phyloP scores from a whole-genome alignment of 2,888 invertebrate genomes.

The Clistopyga incitator region DNA sequence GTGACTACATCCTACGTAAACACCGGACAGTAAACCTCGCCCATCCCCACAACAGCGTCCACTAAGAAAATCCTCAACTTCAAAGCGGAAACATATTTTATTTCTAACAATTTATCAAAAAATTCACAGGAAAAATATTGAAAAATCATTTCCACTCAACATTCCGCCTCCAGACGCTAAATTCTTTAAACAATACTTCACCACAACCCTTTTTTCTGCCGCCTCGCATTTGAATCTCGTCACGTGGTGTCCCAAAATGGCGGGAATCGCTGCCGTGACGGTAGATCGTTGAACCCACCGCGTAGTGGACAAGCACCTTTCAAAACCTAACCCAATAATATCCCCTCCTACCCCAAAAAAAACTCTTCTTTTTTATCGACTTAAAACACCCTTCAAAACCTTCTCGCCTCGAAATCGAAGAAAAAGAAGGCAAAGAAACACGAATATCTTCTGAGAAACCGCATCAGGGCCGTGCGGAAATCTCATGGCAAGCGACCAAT shows the following conservation, averaged over 20 bases:
- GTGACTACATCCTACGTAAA: slow-evolving; percentile 4
- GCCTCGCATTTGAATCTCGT: slow-evolving; percentile 65
- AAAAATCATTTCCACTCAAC: background rate
- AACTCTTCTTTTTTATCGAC: background rate
- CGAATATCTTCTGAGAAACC: background rate
- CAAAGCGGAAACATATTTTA: background rate
- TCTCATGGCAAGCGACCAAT: slow-evolving; percentile 43
- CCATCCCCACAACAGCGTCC: background rate
- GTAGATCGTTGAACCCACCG: slow-evolving; percentile 79
- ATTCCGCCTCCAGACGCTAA: background rate
- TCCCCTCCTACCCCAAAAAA: slow-evolving; percentile 1
- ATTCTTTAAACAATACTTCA: background rate
- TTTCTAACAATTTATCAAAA: background rate
- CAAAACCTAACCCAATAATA: background rate
- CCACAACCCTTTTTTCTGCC: background rate
- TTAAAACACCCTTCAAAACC: background rate
- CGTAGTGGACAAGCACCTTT: slow-evolving; percentile 36
- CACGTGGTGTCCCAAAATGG: slow-evolving; percentile 75
- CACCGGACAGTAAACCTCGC: background rate
- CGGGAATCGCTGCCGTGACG: slow-evolving; percentile 75
- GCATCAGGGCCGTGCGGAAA: slow-evolving; percentile 11
- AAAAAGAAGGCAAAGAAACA: slow-evolving; percentile 6
- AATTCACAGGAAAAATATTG: background rate
- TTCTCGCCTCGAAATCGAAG: background rate
- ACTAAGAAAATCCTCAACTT: background rate